Conservation (phyloP, 2,113 vertebrate species). For the Neopipo cinnamomea region DNA sequence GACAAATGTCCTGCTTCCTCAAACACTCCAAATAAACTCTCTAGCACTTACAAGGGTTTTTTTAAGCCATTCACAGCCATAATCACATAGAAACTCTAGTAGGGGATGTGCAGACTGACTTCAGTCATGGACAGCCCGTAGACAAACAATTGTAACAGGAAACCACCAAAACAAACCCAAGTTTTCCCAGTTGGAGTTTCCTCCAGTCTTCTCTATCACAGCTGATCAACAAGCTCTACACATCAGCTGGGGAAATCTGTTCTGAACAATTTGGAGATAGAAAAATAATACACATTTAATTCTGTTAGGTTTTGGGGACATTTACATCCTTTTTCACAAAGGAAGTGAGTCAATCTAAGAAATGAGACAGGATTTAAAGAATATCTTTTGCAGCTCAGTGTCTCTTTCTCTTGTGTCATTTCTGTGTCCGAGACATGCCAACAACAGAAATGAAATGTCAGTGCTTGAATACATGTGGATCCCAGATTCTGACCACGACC, state of each 20-base stretch:
- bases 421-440: neutral
- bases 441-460: neutral
- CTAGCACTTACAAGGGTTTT: neutral
- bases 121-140: neutral
- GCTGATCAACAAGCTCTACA: neutral
- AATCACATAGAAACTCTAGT: neutral
- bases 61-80: neutral
- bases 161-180: neutral
- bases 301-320: neutral
- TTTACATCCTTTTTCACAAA: neutral
- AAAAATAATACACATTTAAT: neutral
- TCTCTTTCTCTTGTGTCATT: neutral
- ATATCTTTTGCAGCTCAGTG: neutral
- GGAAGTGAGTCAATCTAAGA: neutral
- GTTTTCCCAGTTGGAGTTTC: neutral
- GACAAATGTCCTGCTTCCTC: neutral
- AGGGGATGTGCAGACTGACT: neutral
- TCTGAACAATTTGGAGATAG: neutral
- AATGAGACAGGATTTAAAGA: neutral
- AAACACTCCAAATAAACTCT: neutral
- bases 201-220: neutral
- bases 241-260: neutral
- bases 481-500: neutral
- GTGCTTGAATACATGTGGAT: neutral
- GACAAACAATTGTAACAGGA: neutral